phyloP scores from a whole-genome alignment of 2,113 vertebrate genomes.

The Falco punctatus region DNA sequence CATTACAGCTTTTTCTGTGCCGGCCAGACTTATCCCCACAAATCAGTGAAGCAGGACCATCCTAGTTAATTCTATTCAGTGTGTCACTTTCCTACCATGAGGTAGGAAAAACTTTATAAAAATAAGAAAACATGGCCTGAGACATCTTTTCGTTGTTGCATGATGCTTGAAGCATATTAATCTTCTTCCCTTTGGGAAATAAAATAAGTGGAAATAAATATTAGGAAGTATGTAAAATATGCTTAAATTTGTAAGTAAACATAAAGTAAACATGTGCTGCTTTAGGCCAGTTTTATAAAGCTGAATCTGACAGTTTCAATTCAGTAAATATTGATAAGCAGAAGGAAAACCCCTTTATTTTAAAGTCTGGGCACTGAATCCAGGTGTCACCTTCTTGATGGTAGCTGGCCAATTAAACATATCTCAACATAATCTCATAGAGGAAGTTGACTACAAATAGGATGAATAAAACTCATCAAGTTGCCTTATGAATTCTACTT shows the following conservation, averaged over 20 bases:
- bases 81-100: background rate
- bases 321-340: background rate
- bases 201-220: background rate
- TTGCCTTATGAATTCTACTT: background rate
- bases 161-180: background rate
- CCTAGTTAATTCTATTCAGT: background rate
- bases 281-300: background rate
- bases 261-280: background rate
- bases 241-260: background rate
- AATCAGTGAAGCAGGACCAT: background rate
- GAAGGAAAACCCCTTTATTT: background rate
- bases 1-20: background rate
- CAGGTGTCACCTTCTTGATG: background rate
- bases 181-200: background rate
- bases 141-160: background rate
- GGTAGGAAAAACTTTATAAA: background rate
- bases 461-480: slow-evolving; percentile 24
- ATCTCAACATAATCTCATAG: background rate
- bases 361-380: background rate
- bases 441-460: background rate
- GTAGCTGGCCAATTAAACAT: background rate
- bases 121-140: background rate
- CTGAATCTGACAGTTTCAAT: background rate
- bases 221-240: background rate
- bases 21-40: background rate